A percentile compares a stretch with the other conserved stretches of the same genome.
phyloP scores from a whole-genome alignment of 2,888 invertebrate genomes.

The Noctua janthina region DNA sequence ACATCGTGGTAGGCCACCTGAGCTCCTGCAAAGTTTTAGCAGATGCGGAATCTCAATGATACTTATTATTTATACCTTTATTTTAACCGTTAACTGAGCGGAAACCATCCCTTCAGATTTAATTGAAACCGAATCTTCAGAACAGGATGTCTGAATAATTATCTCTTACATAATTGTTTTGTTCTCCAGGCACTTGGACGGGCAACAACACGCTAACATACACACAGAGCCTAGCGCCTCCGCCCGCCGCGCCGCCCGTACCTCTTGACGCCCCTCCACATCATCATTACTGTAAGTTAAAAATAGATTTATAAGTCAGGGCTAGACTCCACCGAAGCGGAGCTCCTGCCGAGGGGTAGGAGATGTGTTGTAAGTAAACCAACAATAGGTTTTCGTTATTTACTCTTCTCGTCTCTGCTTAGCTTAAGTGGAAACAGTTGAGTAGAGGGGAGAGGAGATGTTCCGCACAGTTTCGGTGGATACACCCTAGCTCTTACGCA shows the following conservation, averaged over 20 bases:
- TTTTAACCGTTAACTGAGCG: neutral
- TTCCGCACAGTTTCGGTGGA: no score
- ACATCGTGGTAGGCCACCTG: no score
- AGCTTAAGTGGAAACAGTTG: no score
- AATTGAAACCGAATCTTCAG: neutral
- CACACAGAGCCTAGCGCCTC: conserved; percentile 93
- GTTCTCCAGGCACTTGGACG: conserved; percentile 93
- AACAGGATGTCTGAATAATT: neutral
- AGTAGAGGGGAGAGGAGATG: no score
- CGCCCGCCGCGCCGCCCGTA: conserved; percentile 83
- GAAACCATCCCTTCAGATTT: neutral
- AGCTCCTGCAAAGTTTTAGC: neutral
- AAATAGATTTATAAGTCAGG: neutral
- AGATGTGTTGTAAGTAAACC: no score
- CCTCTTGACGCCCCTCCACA: conserved; percentile 83
- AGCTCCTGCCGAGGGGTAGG: no score
- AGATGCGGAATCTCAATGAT: neutral
- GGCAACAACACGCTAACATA: conserved; percentile 97
- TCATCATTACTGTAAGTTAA: conserved; percentile 86
- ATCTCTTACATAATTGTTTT: neutral
- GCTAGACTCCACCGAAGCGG: no score
- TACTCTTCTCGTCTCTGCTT: no score
- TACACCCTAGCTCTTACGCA: no score
- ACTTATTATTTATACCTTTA: neutral
- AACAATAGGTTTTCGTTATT: no score